Evolutionary conservation across 2,888 invertebrate genomes (phyloP).

Genomic region (Julus scandinavius): DNA sequence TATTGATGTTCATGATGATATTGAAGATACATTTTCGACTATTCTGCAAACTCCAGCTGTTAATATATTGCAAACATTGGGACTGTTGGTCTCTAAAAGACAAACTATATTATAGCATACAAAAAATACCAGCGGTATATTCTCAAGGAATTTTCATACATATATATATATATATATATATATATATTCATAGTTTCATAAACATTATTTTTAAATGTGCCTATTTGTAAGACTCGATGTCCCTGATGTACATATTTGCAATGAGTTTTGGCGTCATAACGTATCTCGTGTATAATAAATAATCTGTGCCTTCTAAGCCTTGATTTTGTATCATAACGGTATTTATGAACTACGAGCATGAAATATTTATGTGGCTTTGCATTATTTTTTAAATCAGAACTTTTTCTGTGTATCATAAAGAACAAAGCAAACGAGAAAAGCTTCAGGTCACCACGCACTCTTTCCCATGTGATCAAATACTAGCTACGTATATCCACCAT

Average conservation of each 20-base stretch:
- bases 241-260: neutral
- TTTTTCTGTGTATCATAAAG: neutral
- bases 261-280: constrained; percentile 4
- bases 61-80: no score
- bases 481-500: neutral
- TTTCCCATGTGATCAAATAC: neutral
- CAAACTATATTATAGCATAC: no score
- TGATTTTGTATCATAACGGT: neutral
- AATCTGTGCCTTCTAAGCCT: neutral
- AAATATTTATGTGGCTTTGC: neutral
- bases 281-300: neutral
- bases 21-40: no score
- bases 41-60: no score
- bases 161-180: no score
- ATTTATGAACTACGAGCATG: neutral
- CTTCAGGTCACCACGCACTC: neutral
- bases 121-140: no score
- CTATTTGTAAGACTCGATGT: no score
- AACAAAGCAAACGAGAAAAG: neutral
- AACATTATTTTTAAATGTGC: no score
- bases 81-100: no score
- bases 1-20: no score
- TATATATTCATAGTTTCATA: no score
- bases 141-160: no score
- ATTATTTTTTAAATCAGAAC: neutral